phyloP scores from a whole-genome alignment of 2,797 vertebrate genomes.

The Ispidina picta region DNA sequence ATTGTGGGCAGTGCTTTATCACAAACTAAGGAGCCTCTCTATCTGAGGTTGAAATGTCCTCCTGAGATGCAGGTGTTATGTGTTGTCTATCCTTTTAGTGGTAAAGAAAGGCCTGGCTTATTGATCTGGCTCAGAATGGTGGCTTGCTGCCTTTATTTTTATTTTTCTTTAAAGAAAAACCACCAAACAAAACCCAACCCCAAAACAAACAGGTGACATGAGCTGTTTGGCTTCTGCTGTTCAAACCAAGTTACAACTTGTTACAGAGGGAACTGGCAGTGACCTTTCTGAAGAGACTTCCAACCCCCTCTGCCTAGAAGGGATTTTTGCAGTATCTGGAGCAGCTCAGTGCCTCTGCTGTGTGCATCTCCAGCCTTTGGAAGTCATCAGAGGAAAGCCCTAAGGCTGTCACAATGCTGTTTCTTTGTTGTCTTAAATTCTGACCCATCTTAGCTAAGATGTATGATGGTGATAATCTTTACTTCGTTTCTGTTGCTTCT shows the following conservation, averaged over 20 bases:
- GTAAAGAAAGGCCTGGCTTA: background rate
- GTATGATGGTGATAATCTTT: background rate
- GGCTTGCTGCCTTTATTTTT: background rate
- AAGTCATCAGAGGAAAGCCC: background rate
- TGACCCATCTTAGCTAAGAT: background rate
- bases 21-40: background rate
- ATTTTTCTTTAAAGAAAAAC: no score
- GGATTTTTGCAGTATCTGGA: background rate
- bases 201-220: background rate
- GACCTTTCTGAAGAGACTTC: background rate
- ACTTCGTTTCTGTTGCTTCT: background rate
- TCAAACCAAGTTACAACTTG: background rate
- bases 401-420: background rate
- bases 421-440: background rate
- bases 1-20: background rate
- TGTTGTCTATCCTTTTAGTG: background rate
- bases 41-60: background rate
- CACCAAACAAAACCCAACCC: no score
- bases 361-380: background rate
- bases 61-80: background rate
- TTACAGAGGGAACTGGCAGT: background rate
- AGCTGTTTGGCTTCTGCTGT: background rate
- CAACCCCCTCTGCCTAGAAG: background rate
- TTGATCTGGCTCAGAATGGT: background rate
- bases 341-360: background rate